Conservation (phyloP, 2,797 vertebrate genomes). For the Diglossa cyanea region DNA sequence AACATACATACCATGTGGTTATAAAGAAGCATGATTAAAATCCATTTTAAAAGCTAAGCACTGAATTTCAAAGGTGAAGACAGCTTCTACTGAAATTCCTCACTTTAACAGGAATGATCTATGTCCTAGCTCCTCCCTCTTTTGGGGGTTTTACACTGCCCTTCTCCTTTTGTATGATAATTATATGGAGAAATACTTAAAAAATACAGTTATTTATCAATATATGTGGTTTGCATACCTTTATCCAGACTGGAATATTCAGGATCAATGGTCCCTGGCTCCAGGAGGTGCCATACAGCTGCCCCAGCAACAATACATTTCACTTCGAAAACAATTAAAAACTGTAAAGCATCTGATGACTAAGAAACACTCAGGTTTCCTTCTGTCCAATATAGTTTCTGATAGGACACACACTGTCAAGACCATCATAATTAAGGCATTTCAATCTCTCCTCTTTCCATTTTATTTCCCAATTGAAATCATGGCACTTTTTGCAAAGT, state of each 20-base stretch:
- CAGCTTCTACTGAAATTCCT: not conserved
- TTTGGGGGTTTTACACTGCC: not conserved
- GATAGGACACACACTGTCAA: not conserved
- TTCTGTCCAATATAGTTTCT: not conserved
- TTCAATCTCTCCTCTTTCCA: not conserved
- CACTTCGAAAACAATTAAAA: not conserved
- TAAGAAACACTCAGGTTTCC: not conserved
- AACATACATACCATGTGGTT: too few relatives aligned
- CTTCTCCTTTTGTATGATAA: not conserved
- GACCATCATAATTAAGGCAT: not conserved
- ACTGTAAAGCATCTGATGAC: not conserved
- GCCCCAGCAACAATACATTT: not conserved
- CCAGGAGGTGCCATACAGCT: not conserved
- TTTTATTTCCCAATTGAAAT: not conserved
- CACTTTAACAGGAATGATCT: too few relatives aligned
- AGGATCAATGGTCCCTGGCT: not conserved
- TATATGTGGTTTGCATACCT: not conserved
- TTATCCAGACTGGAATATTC: not conserved
- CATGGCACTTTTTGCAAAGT: not conserved
- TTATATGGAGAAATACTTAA: not conserved
- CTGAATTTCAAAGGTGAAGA: not conserved
- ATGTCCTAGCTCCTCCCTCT: not conserved
- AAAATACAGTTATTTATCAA: not conserved
- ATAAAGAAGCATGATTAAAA: not conserved
- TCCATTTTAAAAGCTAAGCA: not conserved